Evolutionary conservation across 2,888 invertebrate genomes (phyloP).

Genomic region (Callinectes sapidus): DNA sequence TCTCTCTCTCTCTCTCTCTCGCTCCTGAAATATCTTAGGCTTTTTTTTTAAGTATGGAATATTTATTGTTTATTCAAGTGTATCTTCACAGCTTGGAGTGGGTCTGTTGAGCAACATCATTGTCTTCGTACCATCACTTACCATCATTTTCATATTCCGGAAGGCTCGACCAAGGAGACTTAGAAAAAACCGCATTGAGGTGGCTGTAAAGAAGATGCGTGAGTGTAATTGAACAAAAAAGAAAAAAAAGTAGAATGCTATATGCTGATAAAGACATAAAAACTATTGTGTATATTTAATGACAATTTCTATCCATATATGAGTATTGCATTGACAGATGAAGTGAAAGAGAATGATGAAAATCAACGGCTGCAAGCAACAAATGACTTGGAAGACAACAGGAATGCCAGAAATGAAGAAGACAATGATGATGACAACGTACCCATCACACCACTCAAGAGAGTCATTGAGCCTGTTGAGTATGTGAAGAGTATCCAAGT

Average conservation of each 20-base stretch:
- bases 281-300: neutral
- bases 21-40: neutral
- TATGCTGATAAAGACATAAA: neutral
- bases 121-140: conserved; percentile 77
- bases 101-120: conserved; percentile 77
- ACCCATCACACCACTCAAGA: neutral
- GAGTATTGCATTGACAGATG: neutral
- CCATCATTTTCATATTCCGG: conserved; percentile 77
- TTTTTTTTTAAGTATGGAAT: neutral
- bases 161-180: conserved; percentile 73
- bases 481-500: neutral
- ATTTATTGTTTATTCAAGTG: neutral
- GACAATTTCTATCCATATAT: neutral
- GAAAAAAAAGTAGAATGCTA: neutral
- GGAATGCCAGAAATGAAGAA: neutral
- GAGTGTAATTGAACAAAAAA: too few species aligned
- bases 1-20: neutral
- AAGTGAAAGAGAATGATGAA: neutral
- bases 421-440: neutral
- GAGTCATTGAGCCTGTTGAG: conserved; percentile 5
- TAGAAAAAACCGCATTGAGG: conserved; percentile 63
- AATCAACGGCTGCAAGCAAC: neutral
- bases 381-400: neutral
- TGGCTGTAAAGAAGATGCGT: conserved; percentile 62
- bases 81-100: conserved; percentile 75